Base-by-base conservation (phyloP, 2,113 vertebrate species). In the Eurystomus gularis region DNA sequence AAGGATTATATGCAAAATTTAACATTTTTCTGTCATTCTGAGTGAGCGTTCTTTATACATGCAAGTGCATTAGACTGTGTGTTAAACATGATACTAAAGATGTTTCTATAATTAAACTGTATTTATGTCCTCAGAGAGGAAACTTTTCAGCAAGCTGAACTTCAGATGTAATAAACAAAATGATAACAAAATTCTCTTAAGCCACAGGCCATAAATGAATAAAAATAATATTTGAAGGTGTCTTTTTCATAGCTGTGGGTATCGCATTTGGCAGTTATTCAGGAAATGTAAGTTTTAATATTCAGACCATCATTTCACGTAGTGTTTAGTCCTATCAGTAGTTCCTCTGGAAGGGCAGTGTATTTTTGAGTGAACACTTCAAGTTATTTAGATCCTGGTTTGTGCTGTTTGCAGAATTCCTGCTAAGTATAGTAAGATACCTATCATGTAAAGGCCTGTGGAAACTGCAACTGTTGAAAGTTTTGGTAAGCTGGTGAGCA, bases 141-240 rank as follows among this genome's bases (percentile, higher is more conserved):
- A 82, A 33, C 33, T 93, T 86, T 95, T 72, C 68, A 80, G 20
- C 35, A 89, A 68, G 37, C n/a, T 81, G 48, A 83, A 44, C 52
- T 80, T 91, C 20, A 72, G 13, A 54, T 71, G 15, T 20, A 54
- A 68, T 48, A 70, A 78, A 68, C 20, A 54, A 65, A 76, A 65
- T 78, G 12, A 24, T 61, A 86, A 49, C 2, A 1, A 71, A 86
- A 52, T 79, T 6, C 11, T 85, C 19, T 70, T 55, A 88, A 80
- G 48, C 13, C 37, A 33, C 52, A 66, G 24, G 26, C 35, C 28
- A 20, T 89, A 64, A 80, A 68, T 28, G 24, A 62, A 26, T 80
- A 80, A 80, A 76, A 89, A 33, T 66, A 84, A 23, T 55, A 72
- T 58, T 80, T 33, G 13, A 92, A 75, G 51, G 13, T 6, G 0